These are phyloP conservation scores for Melangyna quadrimaculata DNA, from an alignment of 2,888 invertebrate genomes.

Conservation along the genomic window DNA sequence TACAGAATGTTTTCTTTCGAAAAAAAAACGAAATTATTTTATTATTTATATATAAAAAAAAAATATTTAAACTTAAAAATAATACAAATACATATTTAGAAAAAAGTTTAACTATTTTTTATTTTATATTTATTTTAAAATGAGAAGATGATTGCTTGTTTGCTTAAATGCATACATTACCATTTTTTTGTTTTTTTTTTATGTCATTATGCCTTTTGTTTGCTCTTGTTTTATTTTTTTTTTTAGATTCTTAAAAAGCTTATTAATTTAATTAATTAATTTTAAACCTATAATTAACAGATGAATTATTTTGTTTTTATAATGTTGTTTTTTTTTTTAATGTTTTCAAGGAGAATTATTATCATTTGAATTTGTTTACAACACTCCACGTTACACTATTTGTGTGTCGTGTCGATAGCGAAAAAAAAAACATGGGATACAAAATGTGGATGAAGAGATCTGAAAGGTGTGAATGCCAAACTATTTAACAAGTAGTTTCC, in stretches of 20 bases:
- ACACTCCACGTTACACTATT: constrained; percentile 51
- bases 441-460: constrained; percentile 28
- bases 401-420: constrained; percentile 2
- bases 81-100: constrained; percentile 27
- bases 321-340: constrained; percentile 42
- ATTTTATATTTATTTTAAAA: constrained; percentile 34
- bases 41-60: constrained; percentile 23
- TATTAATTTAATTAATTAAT: constrained; percentile 67
- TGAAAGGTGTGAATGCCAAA: constrained; percentile 23
- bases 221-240: constrained; percentile 48
- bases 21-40: constrained; percentile 21
- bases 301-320: constrained; percentile 53
- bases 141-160: constrained; percentile 53
- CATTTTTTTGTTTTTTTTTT: constrained; percentile 64
- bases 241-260: constrained; percentile 62
- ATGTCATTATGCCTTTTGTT: constrained; percentile 66
- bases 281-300: constrained; percentile 70
- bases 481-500: constrained; percentile 79
- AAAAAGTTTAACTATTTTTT: constrained; percentile 31
- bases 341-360: constrained; percentile 70
- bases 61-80: constrained; percentile 36
- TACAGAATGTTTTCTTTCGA: constrained; percentile 47
- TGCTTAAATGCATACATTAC: constrained; percentile 69
- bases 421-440: neutral
- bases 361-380: constrained; percentile 63